Percentiles rank a stretch among this genome's conserved stretches.
phyloP scores from a whole-genome alignment of 1,140 invertebrate genomes.

The Episyrphus balteatus region DNA sequence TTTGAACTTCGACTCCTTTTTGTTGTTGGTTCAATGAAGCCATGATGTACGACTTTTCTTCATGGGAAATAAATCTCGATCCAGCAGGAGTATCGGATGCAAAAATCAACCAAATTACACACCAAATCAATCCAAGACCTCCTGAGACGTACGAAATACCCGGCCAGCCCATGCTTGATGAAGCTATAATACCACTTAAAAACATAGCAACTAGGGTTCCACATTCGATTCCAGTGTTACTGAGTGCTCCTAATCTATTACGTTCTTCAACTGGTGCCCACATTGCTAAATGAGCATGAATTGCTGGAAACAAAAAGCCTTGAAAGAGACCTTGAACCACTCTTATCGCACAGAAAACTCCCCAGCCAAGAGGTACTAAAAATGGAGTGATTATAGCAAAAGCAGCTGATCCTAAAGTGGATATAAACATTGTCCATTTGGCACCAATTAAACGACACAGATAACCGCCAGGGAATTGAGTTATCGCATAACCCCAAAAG shows the following conservation, averaged over 20 bases:
- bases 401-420: conserved; percentile 40
- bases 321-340: conserved; percentile 65
- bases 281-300: conserved; percentile 66
- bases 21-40: conserved; percentile 14
- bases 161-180: conserved; percentile 58
- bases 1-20: conserved; percentile 3
- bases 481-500: conserved; percentile 47
- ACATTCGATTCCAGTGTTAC: conserved; percentile 53
- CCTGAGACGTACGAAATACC: conserved; percentile 69
- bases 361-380: conserved; percentile 40
- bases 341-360: conserved; percentile 46
- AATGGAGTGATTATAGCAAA: conserved; percentile 40
- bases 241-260: conserved; percentile 45
- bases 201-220: conserved; percentile 63
- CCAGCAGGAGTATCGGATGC: conserved; percentile 54
- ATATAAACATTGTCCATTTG: conserved; percentile 46
- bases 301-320: conserved; percentile 65
- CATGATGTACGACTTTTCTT: conserved; percentile 54
- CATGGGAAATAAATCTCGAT: conserved; percentile 44
- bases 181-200: conserved; percentile 50
- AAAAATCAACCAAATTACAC: conserved; percentile 48
- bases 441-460: conserved; percentile 51
- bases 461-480: conserved; percentile 54
- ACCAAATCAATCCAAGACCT: conserved; percentile 46
- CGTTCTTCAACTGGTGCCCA: conserved; percentile 57